Evolutionary conservation across 2,888 invertebrate species (phyloP).

Genomic region (Polydesmus complanatus): DNA sequence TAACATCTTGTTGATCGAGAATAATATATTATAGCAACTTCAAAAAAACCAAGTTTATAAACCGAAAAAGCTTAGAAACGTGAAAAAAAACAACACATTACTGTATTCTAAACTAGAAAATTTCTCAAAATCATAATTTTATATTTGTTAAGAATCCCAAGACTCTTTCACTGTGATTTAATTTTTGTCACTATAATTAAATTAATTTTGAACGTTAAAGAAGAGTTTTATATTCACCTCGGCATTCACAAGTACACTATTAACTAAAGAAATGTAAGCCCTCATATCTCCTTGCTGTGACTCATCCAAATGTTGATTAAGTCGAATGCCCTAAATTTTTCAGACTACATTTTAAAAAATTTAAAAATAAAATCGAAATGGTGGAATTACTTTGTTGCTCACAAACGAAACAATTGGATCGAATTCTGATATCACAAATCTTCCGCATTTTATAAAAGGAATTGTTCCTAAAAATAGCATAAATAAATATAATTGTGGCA

Average conservation of each 20-base stretch:
- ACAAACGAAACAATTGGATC: slow-evolving; percentile 84
- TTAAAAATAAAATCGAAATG: too few relatives aligned
- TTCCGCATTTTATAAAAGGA: slow-evolving; percentile 82
- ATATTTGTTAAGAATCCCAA: not conserved
- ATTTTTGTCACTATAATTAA: too few relatives aligned
- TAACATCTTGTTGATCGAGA: too few relatives aligned
- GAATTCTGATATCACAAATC: slow-evolving; percentile 75
- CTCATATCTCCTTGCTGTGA: slow-evolving; percentile 79
- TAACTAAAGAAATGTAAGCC: slow-evolving; percentile 81
- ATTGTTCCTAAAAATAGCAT: slow-evolving; percentile 48
- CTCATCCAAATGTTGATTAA: slow-evolving; percentile 55
- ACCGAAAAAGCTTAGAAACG: too few relatives aligned
- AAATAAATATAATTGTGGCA: slow-evolving; percentile 11
- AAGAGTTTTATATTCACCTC: slow-evolving; percentile 44
- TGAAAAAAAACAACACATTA: too few relatives aligned
- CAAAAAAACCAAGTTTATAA: too few relatives aligned
- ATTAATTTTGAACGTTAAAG: slow-evolving; percentile 7
- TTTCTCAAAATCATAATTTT: too few relatives aligned
- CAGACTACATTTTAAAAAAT: too few relatives aligned
- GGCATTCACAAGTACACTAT: slow-evolving; percentile 75
- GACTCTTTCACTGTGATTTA: too few relatives aligned
- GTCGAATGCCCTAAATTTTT: slow-evolving; percentile 47
- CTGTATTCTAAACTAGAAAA: too few relatives aligned
- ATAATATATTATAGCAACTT: too few relatives aligned
- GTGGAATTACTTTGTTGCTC: slow-evolving; percentile 61